Evolutionary conservation across 2,797 vertebrate genomes (phyloP), one percentile per base, ranked within the genome.

Genomic region (Orientallactaga sibirica): DNA sequence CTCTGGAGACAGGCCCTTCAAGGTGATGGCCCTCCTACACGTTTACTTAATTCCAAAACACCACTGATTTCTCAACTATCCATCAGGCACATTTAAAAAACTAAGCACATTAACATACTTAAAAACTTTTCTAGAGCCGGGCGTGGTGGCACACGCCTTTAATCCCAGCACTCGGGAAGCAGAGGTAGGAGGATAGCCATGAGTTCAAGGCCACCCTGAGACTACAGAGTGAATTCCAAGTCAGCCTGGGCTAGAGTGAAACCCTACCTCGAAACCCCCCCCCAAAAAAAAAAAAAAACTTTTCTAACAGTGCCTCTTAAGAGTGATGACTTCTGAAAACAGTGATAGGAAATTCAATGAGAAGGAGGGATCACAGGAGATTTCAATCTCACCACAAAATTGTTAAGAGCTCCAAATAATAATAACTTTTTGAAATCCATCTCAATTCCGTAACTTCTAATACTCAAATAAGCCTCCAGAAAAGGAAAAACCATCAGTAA

Each of bases 321-420:
- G 27, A 71, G 52, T 29, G 16, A 3, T 24, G 43, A 78, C 12
- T 20, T 27, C 88, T 62, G 19, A 5, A 4, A 2, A 18, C 52
- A 3, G 5, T 7, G 24, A 4, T 0, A 25, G 0, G 18, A 29
- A 73, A 22, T 68, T 4, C 37, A n/a, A 3, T 1, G 20, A 79
- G 14, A 7, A 64, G 1, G 37, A 7, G 0, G 5, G 2, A 5
- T 55, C 27, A 74, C 4, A 48, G 19, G 1, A n/a, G 11, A 87
- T 48, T 19, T 79, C 0, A 64, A 24, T 58, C 81, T 79, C 62
- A 37, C 0, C 16, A 0, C 7, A 14, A 14, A 16, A 16, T 16
- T 58, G 55, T 58, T 58, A 58, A 55, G 55, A 58, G 55, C 16
- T 58, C 55, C 55, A 16, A 58, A 58, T 52, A 52, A 52, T 2